phyloP scores from a whole-genome alignment of 2,797 vertebrate species.

The Microctenopoma stevenorrisi region DNA sequence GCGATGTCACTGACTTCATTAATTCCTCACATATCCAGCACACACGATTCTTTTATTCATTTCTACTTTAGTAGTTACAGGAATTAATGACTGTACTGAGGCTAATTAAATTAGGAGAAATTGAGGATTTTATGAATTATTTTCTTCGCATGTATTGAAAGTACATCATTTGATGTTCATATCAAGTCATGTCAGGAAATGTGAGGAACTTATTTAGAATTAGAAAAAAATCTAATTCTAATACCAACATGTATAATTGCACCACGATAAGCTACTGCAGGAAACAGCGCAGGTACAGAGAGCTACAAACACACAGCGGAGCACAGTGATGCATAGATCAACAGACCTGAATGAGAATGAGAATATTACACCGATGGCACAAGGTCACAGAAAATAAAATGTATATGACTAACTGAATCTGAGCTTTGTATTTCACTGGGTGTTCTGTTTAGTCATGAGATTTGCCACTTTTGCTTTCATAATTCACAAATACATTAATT shows the following conservation, averaged over 20 bases:
- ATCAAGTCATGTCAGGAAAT: background rate
- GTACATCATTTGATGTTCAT: background rate
- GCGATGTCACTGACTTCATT: slow-evolving; percentile 24
- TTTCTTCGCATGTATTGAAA: background rate
- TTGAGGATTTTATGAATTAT: background rate
- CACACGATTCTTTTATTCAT: background rate
- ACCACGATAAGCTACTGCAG: too few relatives aligned
- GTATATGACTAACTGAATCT: background rate
- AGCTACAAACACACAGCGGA: background rate
- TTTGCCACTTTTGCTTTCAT: background rate
- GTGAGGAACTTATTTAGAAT: too few relatives aligned
- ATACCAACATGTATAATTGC: too few relatives aligned
- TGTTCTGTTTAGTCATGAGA: background rate
- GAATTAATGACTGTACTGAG: background rate
- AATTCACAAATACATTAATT: background rate
- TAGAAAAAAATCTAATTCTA: too few relatives aligned
- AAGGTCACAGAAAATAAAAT: background rate
- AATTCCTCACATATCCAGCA: slow-evolving; percentile 9
- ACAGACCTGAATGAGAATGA: too few relatives aligned
- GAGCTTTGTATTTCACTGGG: slow-evolving; percentile 17
- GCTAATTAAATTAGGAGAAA: background rate
- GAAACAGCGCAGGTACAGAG: background rate
- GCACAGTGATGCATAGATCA: too few relatives aligned
- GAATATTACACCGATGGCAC: background rate
- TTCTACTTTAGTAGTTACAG: background rate